Percentiles rank a stretch among this genome's conserved stretches.
phyloP scores from a whole-genome alignment of 2,113 vertebrate genomes.

The Cathartes aura region DNA sequence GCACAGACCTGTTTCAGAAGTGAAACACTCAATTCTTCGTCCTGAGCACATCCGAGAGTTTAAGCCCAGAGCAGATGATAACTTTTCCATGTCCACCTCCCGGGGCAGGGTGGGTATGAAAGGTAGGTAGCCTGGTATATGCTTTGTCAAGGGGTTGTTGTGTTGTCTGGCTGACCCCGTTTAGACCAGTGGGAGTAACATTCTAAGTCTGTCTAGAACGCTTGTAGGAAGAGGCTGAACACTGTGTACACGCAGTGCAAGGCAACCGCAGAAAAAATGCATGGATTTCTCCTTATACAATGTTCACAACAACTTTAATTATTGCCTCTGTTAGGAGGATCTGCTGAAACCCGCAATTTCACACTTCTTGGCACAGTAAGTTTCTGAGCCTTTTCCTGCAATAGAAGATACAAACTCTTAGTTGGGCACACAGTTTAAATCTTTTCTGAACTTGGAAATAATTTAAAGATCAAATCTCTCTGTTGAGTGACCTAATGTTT shows the following conservation, averaged over 20 bases:
- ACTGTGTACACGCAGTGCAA: not conserved
- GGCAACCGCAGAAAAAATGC: not conserved
- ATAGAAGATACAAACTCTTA: not conserved
- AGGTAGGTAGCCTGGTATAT: not conserved
- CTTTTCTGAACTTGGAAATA: not conserved
- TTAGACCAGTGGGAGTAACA: not conserved
- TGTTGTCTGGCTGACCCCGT: not conserved
- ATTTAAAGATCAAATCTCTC: slow-evolving; percentile 6
- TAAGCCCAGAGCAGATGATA: not conserved
- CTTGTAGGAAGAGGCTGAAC: not conserved
- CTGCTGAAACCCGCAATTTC: not conserved
- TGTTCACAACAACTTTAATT: not conserved
- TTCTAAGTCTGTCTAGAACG: not conserved
- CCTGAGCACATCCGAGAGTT: not conserved
- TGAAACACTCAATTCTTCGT: not conserved
- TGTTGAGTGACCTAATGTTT: not conserved
- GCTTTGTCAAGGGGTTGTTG: not conserved
- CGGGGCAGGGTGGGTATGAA: not conserved
- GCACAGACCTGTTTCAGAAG: not conserved
- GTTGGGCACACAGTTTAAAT: not conserved
- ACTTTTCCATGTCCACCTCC: fast-evolving
- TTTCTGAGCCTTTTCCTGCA: not conserved
- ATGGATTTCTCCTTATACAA: not conserved
- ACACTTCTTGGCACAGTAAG: not conserved
- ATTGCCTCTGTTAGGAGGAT: not conserved